Base-by-base conservation (phyloP, 2,113 vertebrate genomes). In the Corythaeola cristata region DNA sequence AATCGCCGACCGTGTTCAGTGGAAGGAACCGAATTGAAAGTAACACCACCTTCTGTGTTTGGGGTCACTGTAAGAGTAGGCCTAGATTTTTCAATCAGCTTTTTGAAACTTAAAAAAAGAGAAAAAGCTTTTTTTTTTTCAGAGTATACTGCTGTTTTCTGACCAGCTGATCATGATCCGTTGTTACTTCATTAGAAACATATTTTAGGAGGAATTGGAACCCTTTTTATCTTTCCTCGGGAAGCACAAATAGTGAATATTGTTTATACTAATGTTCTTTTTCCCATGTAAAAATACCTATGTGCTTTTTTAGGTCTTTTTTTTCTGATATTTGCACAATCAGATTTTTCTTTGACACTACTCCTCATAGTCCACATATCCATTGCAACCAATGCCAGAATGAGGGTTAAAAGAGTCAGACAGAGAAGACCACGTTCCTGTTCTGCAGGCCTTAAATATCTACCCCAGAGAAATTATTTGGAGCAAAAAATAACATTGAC, bases 141-240 rank as follows among this genome's bases (percentile, higher is more conserved):
- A 19, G 28, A 35, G 49, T 8, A 5, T 11, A 9, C 12, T 80
- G 24, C 41, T 62, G 33, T 62, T 91, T 84, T 90, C 73, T 50
- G 49, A 75, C 60, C 22, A 53, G 49, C 24, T 89, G 76, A 95
- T 96, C 73, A 23, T 2, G 12, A 78, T 73, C 73, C 1, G 12
- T 81, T 88, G 23, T 71, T 96, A 82, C 75, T 85, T 93, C 69
- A 73, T 85, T 50, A 92, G n/a, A 85, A 81, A 56, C 9, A 9
- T 77, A 19, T 62, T 96, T 88, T 68, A 87, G 73, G 73, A 85
- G 72, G 62, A 95, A 87, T 59, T 73, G 69, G 55, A 85, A 85
- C 1, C 3, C 30, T 89, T 91, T 72, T 75, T 85, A 13, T 67
- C 82, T 88, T 94, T 96, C 50, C 75, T 72, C 49, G 56, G 95